Percentiles rank a stretch among this genome's conserved stretches.
These are phyloP conservation scores for Clytia hemisphaerica DNA, from an alignment of 30 jellyfish, hydroid and myxozoan genomes.

Conservation along the genomic window DNA sequence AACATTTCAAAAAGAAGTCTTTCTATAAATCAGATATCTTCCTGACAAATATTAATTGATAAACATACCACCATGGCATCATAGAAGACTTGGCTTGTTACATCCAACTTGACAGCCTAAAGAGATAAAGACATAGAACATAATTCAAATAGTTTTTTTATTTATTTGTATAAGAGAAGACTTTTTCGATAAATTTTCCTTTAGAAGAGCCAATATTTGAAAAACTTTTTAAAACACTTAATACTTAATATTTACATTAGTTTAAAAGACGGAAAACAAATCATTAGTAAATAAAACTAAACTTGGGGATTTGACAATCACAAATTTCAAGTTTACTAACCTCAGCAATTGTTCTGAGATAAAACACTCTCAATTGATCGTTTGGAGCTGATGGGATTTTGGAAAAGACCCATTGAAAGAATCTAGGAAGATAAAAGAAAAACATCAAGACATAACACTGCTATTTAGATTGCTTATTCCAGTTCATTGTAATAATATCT, in stretches of 20 bases:
- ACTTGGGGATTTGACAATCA: background rate
- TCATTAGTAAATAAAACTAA: background rate
- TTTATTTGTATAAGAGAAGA: too few relatives aligned
- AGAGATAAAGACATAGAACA: background rate
- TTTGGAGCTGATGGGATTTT: slow-evolving; percentile 79
- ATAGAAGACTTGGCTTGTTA: slow-evolving; percentile 73
- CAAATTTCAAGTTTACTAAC: slow-evolving; percentile 22
- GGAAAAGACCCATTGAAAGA: slow-evolving; percentile 90
- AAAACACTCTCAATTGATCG: slow-evolving; percentile 67
- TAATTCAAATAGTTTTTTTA: too few relatives aligned
- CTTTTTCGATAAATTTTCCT: too few relatives aligned
- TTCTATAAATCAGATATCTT: background rate
- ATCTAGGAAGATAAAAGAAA: slow-evolving; percentile 31
- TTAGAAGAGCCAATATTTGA: too few relatives aligned
- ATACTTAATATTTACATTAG: too few relatives aligned
- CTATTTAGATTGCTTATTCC: too few relatives aligned
- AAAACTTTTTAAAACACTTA: too few relatives aligned
- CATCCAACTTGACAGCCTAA: slow-evolving; percentile 77
- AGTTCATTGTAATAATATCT: too few relatives aligned
- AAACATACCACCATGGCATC: slow-evolving; percentile 87
- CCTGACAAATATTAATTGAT: background rate
- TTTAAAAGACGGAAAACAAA: too few relatives aligned
- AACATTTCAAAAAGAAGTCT: too few relatives aligned
- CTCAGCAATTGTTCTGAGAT: slow-evolving; percentile 64
- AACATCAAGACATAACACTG: too few relatives aligned